phyloP scores from a whole-genome alignment of 2,888 invertebrate species.

The Agonopterix alstromeriana region DNA sequence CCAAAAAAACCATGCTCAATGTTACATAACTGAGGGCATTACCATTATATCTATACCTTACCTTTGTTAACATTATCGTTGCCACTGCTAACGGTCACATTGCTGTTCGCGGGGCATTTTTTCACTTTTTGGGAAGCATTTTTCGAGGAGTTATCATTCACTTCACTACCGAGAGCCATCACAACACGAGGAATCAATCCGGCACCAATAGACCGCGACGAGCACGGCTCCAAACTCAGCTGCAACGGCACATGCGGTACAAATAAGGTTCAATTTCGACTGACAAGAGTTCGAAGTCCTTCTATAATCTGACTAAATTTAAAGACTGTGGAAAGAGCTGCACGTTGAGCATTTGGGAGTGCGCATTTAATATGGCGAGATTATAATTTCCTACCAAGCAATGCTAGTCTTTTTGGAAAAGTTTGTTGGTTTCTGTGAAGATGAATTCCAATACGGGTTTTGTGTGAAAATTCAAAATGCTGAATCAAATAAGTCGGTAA shows the following conservation, averaged over 20 bases:
- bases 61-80: constrained; percentile 66
- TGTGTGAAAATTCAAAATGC: too few species aligned
- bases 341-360: too few species aligned
- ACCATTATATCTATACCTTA: constrained; percentile 48
- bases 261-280: constrained; percentile 68
- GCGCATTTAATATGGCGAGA: not conserved
- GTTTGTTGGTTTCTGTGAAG: too few species aligned
- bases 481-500: too few species aligned
- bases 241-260: constrained; percentile 71
- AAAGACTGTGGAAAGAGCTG: not conserved
- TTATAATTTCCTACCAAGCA: not conserved
- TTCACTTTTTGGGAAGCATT: constrained; percentile 69
- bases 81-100: constrained; percentile 58
- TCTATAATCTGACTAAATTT: constrained; percentile 19
- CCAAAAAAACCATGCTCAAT: constrained; percentile 42
- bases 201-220: constrained; percentile 68
- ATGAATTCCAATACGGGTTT: too few species aligned
- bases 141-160: constrained; percentile 71
- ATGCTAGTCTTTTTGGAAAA: too few species aligned
- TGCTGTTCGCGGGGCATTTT: constrained; percentile 61
- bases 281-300: constrained; percentile 31
- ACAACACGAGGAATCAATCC: constrained; percentile 75
- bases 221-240: constrained; percentile 70
- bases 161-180: constrained; percentile 78
- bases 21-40: constrained; percentile 73